phyloP scores from a whole-genome alignment of 2,888 invertebrate genomes.

The Harpalus rubripes region DNA sequence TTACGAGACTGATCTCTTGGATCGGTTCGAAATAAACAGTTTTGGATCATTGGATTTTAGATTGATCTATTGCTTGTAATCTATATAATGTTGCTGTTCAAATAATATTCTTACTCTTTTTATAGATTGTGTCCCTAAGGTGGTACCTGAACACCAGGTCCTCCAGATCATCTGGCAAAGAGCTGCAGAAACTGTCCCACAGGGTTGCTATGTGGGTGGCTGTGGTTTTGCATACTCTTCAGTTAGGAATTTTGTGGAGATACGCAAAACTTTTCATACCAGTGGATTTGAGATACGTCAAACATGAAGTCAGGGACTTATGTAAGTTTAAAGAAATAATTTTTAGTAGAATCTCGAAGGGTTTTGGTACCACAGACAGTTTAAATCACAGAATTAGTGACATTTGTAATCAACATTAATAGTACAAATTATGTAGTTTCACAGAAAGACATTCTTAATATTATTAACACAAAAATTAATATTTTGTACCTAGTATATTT shows the following conservation, averaged over 20 bases:
- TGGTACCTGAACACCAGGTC: slow-evolving; percentile 84
- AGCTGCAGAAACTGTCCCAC: slow-evolving; percentile 57
- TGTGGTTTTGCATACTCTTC: slow-evolving; percentile 82
- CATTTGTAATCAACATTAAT: no score
- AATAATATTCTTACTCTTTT: slow-evolving; percentile 1
- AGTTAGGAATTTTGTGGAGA: slow-evolving; percentile 88
- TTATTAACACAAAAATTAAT: no score
- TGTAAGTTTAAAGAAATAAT: slow-evolving; percentile 76
- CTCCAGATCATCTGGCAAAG: slow-evolving; percentile 76
- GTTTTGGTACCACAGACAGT: no score
- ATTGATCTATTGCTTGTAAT: no score
- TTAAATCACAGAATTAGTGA: no score
- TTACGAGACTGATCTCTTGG: no score
- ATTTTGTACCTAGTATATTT: no score
- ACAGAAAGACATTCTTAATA: no score
- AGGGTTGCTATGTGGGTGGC: slow-evolving; percentile 75
- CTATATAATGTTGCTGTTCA: background rate
- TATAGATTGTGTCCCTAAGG: slow-evolving; percentile 84
- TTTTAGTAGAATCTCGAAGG: no score
- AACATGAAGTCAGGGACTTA: slow-evolving; percentile 88
- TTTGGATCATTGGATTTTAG: no score
- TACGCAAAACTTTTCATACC: slow-evolving; percentile 92
- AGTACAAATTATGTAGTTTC: no score
- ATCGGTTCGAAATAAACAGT: no score
- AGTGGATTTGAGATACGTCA: slow-evolving; percentile 88